phyloP scores from a whole-genome alignment of 2,113 vertebrate genomes.

The Malurus cyaneus region DNA sequence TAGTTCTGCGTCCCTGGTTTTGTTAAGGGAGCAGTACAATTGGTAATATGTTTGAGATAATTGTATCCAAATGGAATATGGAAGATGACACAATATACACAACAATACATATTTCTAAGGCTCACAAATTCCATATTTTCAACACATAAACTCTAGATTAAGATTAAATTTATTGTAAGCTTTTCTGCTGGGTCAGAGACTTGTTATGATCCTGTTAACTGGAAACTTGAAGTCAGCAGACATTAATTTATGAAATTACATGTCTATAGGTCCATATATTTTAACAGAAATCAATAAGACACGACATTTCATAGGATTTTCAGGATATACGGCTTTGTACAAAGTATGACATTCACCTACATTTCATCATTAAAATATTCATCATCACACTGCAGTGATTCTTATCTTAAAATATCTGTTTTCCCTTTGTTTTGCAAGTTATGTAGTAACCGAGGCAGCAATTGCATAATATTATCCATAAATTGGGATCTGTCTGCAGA shows the following conservation, averaged over 20 bases:
- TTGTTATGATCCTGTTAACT: neutral
- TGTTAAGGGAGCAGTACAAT: neutral
- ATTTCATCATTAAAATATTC: neutral
- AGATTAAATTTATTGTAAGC: neutral
- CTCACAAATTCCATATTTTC: neutral
- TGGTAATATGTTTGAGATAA: rapidly evolving
- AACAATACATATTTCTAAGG: neutral
- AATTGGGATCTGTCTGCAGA: neutral
- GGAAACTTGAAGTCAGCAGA: neutral
- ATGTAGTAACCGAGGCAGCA: neutral
- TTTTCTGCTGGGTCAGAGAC: neutral
- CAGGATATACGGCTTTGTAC: neutral
- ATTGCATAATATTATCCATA: neutral
- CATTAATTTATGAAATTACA: neutral
- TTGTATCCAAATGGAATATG: neutral
- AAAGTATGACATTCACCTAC: neutral
- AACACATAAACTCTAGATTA: neutral
- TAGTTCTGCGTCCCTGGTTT: neutral
- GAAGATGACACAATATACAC: neutral
- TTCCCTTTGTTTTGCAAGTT: neutral
- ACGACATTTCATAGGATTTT: neutral
- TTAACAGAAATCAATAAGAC: neutral
- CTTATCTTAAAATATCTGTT: neutral
- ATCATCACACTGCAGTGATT: neutral
- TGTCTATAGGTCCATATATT: neutral